Evolutionary conservation across 2,797 vertebrate genomes (phyloP).

Genomic region (Hyperoplus lanceolatus): DNA sequence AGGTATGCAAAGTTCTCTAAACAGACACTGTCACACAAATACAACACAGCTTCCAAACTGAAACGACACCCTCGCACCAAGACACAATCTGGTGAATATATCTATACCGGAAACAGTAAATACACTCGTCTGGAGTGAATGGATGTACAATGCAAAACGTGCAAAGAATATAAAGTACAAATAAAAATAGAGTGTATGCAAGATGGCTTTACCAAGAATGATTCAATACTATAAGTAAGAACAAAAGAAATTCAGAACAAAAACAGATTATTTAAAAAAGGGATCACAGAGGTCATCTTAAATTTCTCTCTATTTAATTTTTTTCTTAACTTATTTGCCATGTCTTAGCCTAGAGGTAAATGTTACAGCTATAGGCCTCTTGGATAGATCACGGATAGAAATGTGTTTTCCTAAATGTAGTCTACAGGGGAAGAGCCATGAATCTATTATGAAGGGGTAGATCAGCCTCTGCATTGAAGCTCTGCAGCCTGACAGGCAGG

Average conservation of each 20-base stretch:
- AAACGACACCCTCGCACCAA: not conserved
- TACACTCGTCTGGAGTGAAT: not conserved
- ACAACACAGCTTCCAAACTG: constrained; percentile 3
- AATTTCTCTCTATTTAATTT: too few relatives aligned
- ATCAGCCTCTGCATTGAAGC: not conserved
- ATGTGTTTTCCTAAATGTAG: not conserved
- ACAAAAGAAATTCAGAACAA: too few relatives aligned
- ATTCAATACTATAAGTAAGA: not conserved
- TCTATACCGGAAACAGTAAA: not conserved
- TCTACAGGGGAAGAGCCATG: not conserved
- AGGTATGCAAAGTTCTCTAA: not conserved
- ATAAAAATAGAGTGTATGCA: not conserved
- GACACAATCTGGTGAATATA: constrained; percentile 10
- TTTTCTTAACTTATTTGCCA: too few relatives aligned
- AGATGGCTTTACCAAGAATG: not conserved
- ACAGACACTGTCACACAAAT: constrained; percentile 2
- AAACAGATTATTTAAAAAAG: too few relatives aligned
- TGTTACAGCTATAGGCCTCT: too few relatives aligned
- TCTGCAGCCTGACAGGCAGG: not conserved
- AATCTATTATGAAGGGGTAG: too few relatives aligned
- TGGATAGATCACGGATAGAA: not conserved
- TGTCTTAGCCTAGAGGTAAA: too few relatives aligned
- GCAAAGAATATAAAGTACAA: not conserved
- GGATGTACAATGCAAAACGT: not conserved
- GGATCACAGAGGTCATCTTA: too few relatives aligned